Evolutionary conservation across 2,797 vertebrate genomes (phyloP).

Genomic region (Enteromius radiatus): DNA sequence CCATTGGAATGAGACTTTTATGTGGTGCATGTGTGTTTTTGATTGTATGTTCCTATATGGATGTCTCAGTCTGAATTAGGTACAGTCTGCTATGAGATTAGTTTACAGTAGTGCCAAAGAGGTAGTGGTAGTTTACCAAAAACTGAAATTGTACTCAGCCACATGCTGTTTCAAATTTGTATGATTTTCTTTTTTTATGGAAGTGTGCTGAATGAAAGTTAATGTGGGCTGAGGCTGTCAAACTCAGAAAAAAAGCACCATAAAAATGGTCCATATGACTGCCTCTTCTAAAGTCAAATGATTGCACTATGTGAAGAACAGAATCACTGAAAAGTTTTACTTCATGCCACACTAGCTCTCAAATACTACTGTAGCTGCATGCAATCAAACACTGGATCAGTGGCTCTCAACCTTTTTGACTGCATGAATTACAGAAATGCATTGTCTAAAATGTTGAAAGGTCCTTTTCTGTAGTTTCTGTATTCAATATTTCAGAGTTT

Average conservation of each 20-base stretch:
- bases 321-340: not conserved
- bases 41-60: not conserved
- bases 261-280: not conserved
- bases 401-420: not conserved
- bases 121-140: not conserved
- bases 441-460: no score
- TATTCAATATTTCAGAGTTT: not conserved
- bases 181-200: not conserved
- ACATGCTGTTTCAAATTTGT: not conserved
- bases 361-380: not conserved
- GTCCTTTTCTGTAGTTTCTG: not conserved
- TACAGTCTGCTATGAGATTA: not conserved
- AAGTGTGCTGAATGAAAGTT: not conserved
- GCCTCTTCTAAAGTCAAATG: not conserved
- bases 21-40: not conserved
- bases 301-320: not conserved
- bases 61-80: conserved; percentile 3
- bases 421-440: not conserved
- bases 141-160: not conserved
- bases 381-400: not conserved
- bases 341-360: not conserved
- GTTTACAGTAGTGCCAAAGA: not conserved
- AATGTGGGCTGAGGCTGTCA: not conserved
- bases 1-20: not conserved
- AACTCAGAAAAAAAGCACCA: not conserved